These are phyloP conservation scores for Spisula solida DNA, from an alignment of 2,888 invertebrate genomes.

Conservation along the genomic window DNA sequence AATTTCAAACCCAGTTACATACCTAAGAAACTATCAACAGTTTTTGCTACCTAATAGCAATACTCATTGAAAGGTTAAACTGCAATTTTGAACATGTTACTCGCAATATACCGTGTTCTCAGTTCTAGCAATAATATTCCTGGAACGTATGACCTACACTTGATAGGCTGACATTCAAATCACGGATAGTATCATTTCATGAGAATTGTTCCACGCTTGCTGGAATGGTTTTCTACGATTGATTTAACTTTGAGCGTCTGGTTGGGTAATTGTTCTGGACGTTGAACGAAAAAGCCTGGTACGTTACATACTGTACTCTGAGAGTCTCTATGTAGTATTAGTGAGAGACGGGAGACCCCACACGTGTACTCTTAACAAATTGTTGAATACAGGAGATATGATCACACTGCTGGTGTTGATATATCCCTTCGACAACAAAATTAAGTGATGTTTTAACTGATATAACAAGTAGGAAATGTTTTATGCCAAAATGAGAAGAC, in stretches of 20 bases:
- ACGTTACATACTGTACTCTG: not conserved
- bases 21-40: not conserved
- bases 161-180: constrained; percentile 16
- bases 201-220: not conserved
- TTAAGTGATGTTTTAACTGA: constrained; percentile 5
- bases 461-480: constrained; percentile 5
- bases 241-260: constrained; percentile 15
- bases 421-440: constrained; percentile 1
- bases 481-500: not conserved
- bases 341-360: not conserved
- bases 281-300: not conserved
- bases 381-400: not conserved
- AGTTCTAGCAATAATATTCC: not conserved
- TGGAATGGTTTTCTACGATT: constrained; percentile 16
- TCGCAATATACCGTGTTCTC: not conserved
- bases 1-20: not conserved
- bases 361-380: constrained; percentile 10
- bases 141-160: constrained; percentile 1
- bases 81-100: not conserved
- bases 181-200: not conserved
- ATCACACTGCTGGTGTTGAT: not conserved
- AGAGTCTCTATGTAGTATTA: not conserved
- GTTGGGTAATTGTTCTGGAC: not conserved
- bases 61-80: not conserved
- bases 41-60: not conserved